Base-by-base conservation (phyloP, 2,797 vertebrate genomes). In the Sphaeramia orbicularis region DNA sequence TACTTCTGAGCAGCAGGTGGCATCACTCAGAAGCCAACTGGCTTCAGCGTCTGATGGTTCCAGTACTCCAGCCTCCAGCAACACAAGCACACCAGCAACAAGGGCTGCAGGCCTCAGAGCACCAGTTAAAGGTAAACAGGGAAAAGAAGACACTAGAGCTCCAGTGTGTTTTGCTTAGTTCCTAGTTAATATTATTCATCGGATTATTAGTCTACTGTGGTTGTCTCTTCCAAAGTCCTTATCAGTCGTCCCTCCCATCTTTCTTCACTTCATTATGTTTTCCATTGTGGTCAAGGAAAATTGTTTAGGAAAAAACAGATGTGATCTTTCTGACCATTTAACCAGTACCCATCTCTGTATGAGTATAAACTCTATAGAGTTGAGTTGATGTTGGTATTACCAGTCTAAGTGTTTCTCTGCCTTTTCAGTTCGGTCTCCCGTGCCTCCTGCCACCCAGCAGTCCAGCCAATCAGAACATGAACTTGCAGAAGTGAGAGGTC, bases 1-100 rank as follows among this genome's bases (percentile, higher is more conserved):
- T 68, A 93, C 94, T 7, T 90, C 97, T 71, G 96, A 99, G 42
- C 97, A 96, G 78, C 96, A 98, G 83, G 91, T 81, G 55, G 67
- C 74, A 1, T 19, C 92, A 0, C 84, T 99, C 65, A 97, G 94
- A 95, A 54, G 94, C 92, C 65, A 94, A 80, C 84, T 96, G 42
- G 69, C 80, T 1, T 74, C 89, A 12, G 35, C 69, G 1, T 93
- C 96, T 55, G 92, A 91, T 10, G 30, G 71, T 2, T 37, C 10
- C 1, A 4, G 37, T 1, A 18, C 65, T 41, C 37, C 43, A 2
- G 27, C 65, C 54, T 44, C 82, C 27, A 65, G 43, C 77, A 90
- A 6, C 50, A 13, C 71, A 6, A 71, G 69, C 62, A 78, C 65
- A 15, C 74, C 70, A 10, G 68, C 51, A 12, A 77, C 70, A 70